Percentiles rank a stretch among this genome's conserved stretches.
Conservation (phyloP, 30 jellyfish, hydroid and myxozoan genomes). For the Aurelia aurita region DNA sequence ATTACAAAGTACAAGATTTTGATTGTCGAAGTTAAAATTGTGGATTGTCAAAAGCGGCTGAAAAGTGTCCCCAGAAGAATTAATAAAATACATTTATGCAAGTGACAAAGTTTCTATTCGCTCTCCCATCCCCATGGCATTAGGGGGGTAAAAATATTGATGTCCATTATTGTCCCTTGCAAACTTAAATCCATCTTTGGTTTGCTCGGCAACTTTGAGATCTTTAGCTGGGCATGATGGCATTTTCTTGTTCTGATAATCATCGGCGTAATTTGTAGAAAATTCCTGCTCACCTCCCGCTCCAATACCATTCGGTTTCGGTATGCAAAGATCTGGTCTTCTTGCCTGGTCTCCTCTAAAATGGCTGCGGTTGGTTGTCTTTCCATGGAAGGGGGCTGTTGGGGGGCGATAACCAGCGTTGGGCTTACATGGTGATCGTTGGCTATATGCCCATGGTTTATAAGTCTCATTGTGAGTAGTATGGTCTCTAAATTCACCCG, state of each 20-base stretch:
- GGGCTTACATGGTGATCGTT: constrained; percentile 69
- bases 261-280: constrained; percentile 77
- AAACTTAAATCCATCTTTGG: constrained; percentile 70
- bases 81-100: constrained; percentile 3
- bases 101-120: constrained; percentile 61
- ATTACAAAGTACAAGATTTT: too few species aligned
- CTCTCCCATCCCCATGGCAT: constrained; percentile 71
- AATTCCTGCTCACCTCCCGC: constrained; percentile 83
- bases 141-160: constrained; percentile 77
- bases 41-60: too few species aligned
- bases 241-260: constrained; percentile 58
- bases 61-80: too few species aligned
- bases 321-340: constrained; percentile 85
- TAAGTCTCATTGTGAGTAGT: constrained; percentile 96
- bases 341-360: constrained; percentile 65
- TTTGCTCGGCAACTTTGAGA: constrained; percentile 48
- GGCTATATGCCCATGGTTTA: constrained; percentile 86
- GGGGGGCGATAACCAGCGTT: constrained; percentile 85
- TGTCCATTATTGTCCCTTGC: constrained; percentile 88
- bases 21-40: too few species aligned
- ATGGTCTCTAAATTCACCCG: constrained; percentile 83
- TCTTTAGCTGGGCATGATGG: constrained; percentile 96
- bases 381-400: constrained; percentile 91
- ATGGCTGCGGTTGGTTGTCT: constrained; percentile 85
- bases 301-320: constrained; percentile 79